These are phyloP conservation scores for Charanyca ferruginea DNA, from an alignment of 2,888 invertebrate species.

Conservation along the genomic window DNA sequence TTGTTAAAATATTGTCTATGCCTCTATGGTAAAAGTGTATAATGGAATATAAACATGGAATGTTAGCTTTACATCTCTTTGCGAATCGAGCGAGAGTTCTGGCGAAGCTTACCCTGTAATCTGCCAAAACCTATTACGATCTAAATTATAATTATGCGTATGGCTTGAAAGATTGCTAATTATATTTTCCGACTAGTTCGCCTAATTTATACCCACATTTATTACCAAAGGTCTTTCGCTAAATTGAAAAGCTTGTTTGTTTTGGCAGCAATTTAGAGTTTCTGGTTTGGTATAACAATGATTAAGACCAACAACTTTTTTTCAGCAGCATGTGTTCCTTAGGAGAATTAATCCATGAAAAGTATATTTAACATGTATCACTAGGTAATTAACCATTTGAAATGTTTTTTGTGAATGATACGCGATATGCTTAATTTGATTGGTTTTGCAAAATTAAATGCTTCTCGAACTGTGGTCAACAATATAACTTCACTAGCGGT, in stretches of 20 bases:
- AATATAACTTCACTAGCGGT: no score
- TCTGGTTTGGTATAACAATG: no score
- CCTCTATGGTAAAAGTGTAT: conserved; percentile 32
- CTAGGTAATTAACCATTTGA: no score
- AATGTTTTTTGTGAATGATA: no score
- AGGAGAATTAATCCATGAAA: background rate
- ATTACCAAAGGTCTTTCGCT: conserved; percentile 18
- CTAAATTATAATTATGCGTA: conserved; percentile 38
- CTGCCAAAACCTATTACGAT: conserved; percentile 11
- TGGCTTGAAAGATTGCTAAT: conserved; percentile 18
- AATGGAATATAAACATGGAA: conserved; percentile 55
- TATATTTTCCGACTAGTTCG: background rate
- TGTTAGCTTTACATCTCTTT: conserved; percentile 42
- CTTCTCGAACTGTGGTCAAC: background rate
- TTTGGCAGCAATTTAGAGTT: background rate
- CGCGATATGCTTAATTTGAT: no score
- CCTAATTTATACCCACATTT: conserved; percentile 1
- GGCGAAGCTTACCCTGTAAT: conserved; percentile 17
- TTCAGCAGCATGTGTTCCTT: no score
- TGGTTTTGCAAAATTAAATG: no score
- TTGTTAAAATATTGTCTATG: conserved; percentile 41
- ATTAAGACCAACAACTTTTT: no score
- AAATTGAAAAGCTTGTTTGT: conserved; percentile 4
- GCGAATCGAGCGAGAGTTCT: conserved; percentile 12
- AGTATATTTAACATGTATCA: no score